Conservation (phyloP, 2,888 invertebrate genomes). For the Mimas tiliae region DNA sequence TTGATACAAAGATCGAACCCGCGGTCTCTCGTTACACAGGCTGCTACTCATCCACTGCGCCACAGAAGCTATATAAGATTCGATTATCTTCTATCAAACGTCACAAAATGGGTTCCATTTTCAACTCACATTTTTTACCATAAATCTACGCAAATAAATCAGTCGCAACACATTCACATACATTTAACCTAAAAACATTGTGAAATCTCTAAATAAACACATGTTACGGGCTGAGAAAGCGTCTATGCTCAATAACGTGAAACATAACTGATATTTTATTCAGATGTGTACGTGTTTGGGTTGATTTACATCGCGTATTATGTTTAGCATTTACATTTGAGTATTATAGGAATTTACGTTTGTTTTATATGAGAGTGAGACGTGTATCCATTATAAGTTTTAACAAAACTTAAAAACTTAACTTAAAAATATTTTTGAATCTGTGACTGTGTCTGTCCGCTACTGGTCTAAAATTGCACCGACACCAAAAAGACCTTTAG, state of each 20-base stretch:
- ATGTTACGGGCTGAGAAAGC: neutral
- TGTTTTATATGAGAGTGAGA: neutral
- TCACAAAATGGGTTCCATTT: neutral
- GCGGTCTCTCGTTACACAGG: too few relatives aligned
- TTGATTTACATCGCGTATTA: conserved; percentile 33
- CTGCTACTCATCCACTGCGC: too few relatives aligned
- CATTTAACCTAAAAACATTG: conserved; percentile 5
- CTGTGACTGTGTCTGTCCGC: too few relatives aligned
- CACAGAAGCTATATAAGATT: too few relatives aligned
- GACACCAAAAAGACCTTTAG: too few relatives aligned
- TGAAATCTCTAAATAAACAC: conserved; percentile 14
- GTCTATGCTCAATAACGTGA: conserved; percentile 28
- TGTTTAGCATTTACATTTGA: conserved; percentile 25
- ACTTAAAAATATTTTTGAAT: too few relatives aligned
- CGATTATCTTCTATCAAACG: too few relatives aligned
- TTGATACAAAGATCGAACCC: too few relatives aligned
- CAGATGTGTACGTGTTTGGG: conserved; percentile 37
- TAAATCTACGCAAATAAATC: neutral
- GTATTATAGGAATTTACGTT: neutral
- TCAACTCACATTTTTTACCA: neutral
- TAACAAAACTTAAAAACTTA: too few relatives aligned
- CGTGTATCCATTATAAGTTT: neutral
- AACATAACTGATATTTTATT: conserved; percentile 38
- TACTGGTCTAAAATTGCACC: too few relatives aligned
- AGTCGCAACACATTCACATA: too few relatives aligned